phyloP scores from a whole-genome alignment of 2,113 vertebrate species.

The Hepsetus odoe region DNA sequence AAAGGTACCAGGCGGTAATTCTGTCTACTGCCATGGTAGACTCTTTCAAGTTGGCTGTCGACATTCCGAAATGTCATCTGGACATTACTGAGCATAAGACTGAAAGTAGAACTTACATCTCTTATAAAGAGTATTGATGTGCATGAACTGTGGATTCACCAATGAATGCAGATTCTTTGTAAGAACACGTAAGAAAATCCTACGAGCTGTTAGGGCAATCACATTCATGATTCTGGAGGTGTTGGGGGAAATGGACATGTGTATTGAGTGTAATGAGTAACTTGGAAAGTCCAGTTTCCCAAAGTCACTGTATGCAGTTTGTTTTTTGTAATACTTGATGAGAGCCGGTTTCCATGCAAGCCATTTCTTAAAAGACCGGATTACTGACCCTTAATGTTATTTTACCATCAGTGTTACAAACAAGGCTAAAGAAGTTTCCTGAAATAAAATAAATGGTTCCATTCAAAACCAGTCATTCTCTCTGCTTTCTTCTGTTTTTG shows the following conservation, averaged over 20 bases:
- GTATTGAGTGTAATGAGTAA: not conserved
- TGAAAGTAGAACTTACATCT: not conserved
- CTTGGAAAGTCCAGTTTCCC: conserved; percentile 1
- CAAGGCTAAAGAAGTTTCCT: not conserved
- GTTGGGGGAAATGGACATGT: not conserved
- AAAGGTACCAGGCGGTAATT: not conserved
- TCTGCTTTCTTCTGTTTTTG: not conserved
- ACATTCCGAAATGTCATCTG: too few species aligned
- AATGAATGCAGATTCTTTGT: not conserved
- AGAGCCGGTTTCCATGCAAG: not conserved
- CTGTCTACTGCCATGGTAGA: not conserved
- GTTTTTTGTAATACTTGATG: not conserved
- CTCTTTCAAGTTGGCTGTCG: not conserved
- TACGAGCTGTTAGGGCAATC: not conserved
- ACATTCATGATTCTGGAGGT: not conserved
- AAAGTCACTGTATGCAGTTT: too few species aligned
- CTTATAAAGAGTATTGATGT: not conserved
- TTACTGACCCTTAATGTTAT: not conserved
- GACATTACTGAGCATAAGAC: too few species aligned
- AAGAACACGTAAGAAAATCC: not conserved
- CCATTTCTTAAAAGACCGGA: not conserved
- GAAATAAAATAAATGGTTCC: not conserved
- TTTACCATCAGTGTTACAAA: not conserved
- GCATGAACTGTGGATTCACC: not conserved
- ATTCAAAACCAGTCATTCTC: not conserved